phyloP scores from a whole-genome alignment of 2,113 vertebrate genomes.

The Esox niger region DNA sequence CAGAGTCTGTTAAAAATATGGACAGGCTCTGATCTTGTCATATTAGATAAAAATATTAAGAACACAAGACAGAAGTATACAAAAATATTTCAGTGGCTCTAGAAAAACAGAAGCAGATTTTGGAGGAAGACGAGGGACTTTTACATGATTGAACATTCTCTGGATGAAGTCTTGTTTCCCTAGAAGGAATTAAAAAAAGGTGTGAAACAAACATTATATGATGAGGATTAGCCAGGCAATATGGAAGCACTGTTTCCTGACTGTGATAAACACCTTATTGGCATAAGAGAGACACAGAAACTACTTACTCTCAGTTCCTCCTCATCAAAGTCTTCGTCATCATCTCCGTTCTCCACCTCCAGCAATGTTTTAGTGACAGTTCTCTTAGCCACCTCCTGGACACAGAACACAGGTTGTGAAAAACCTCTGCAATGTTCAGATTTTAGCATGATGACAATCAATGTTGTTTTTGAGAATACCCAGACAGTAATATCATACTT shows the following conservation, averaged over 20 bases:
- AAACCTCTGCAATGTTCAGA: neutral
- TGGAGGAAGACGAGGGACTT: constrained; percentile 24
- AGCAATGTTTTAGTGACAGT: constrained; percentile 74
- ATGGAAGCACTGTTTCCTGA: neutral
- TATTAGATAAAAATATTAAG: constrained; percentile 53
- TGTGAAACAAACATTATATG: too few species aligned
- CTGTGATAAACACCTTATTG: neutral
- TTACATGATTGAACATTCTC: constrained; percentile 94
- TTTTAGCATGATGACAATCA: neutral
- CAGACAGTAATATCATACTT: too few species aligned
- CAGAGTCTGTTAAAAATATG: constrained; percentile 53
- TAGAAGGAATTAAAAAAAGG: constrained; percentile 50
- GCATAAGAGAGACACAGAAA: neutral
- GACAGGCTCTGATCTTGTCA: constrained; percentile 47
- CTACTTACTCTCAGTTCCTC: constrained; percentile 75
- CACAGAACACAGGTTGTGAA: neutral
- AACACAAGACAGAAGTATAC: constrained; percentile 63
- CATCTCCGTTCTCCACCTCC: constrained; percentile 67
- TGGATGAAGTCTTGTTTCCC: constrained; percentile 77
- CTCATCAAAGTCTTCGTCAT: constrained; percentile 85
- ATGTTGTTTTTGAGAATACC: too few species aligned
- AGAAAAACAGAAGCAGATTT: constrained; percentile 49
- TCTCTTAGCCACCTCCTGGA: constrained; percentile 87
- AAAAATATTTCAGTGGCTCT: constrained; percentile 82
- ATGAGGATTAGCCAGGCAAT: too few species aligned